A percentile compares a stretch with the other conserved stretches of the same genome.
These are phyloP conservation scores for Elachura formosa DNA, from an alignment of 2,113 vertebrate species.

Conservation along the genomic window DNA sequence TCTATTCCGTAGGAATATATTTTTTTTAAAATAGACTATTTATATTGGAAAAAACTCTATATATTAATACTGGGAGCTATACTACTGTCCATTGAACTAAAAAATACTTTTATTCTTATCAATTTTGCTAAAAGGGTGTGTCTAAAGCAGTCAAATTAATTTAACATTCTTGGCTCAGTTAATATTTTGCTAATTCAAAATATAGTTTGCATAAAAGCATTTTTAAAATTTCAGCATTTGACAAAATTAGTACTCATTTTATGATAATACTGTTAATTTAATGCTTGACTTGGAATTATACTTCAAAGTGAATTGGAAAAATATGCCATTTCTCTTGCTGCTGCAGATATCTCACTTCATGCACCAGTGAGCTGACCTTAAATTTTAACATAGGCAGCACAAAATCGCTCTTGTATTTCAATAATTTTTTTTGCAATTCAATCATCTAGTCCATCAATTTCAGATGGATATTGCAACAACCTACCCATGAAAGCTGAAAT, in stretches of 20 bases:
- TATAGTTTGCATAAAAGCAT: conserved; percentile 35
- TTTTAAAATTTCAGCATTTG: conserved; percentile 33
- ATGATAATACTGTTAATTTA: conserved; percentile 79
- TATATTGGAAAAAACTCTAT: background rate
- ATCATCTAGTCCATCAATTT: conserved; percentile 55
- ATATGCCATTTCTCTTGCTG: conserved; percentile 48
- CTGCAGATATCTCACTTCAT: conserved; percentile 44
- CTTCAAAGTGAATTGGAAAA: conserved; percentile 76
- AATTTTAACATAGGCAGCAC: conserved; percentile 48
- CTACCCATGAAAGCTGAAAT: conserved; percentile 27
- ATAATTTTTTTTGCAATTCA: conserved; percentile 43
- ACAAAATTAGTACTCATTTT: conserved; percentile 68
- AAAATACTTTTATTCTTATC: background rate
- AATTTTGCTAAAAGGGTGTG: background rate
- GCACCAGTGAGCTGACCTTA: conserved; percentile 51
- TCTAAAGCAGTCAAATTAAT: background rate
- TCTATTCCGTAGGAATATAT: background rate
- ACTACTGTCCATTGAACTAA: background rate
- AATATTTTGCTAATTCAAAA: background rate
- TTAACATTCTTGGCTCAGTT: background rate
- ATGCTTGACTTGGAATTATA: conserved; percentile 78
- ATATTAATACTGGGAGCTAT: background rate
- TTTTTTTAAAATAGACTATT: too few relatives aligned
- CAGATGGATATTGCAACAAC: conserved; percentile 45
- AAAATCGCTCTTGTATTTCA: conserved; percentile 45